Evolutionary conservation across 30 jellyfish, hydroid and myxozoan genomes (phyloP).

Genomic region (Aurelia sp.): DNA sequence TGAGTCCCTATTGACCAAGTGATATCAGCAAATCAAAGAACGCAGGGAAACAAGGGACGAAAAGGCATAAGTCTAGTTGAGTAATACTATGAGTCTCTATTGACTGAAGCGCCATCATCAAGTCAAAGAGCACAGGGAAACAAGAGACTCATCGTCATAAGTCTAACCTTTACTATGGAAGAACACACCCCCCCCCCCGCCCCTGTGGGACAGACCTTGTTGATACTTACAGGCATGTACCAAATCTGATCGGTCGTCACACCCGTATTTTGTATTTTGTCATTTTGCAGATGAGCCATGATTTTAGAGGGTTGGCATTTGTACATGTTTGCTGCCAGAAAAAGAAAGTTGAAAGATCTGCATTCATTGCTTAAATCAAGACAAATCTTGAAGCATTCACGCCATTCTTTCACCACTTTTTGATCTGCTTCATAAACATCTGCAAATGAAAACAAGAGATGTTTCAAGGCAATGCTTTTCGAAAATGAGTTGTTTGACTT

Average conservation of each 20-base stretch:
- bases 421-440: conserved; percentile 28
- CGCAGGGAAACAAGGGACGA: no score
- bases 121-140: no score
- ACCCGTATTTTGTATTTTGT: background rate
- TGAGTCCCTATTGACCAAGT: no score
- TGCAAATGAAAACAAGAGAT: background rate
- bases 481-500: no score
- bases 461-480: background rate
- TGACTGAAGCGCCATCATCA: no score
- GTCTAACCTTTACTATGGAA: no score
- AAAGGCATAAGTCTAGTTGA: no score
- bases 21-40: no score
- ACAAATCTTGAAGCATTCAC: conserved; percentile 36
- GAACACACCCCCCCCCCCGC: no score
- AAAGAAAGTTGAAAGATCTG: conserved; percentile 43
- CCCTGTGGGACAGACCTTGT: no score
- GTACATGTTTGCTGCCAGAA: background rate
- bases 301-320: conserved; percentile 58
- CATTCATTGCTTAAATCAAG: conserved; percentile 26
- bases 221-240: conserved; percentile 63
- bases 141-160: no score
- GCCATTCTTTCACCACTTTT: conserved; percentile 13
- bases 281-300: conserved; percentile 57
- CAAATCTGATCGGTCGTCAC: conserved; percentile 25
- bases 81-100: no score